Percentiles rank a stretch among this genome's conserved stretches.
These are phyloP conservation scores for Sardina pilchardus DNA, from an alignment of 2,113 vertebrate genomes.

Conservation along the genomic window DNA sequence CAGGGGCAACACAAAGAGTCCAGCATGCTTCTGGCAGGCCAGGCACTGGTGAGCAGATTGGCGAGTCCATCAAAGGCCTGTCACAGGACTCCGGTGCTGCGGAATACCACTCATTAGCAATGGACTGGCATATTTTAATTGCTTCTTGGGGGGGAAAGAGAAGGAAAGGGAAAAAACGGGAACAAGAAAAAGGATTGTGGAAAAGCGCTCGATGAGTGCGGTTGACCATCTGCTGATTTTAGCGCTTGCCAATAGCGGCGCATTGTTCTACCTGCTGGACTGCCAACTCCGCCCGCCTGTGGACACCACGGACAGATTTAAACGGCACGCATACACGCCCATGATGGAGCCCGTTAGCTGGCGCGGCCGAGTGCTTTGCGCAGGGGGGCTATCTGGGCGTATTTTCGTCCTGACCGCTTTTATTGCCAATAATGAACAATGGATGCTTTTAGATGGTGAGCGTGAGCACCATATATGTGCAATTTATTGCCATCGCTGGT, in stretches of 20 bases:
- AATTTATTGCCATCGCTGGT: not conserved
- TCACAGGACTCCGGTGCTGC: constrained; percentile 27
- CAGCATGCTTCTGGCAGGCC: constrained; percentile 9
- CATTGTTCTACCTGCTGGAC: constrained; percentile 18
- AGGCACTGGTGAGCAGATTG: constrained; percentile 24
- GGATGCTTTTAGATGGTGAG: not conserved
- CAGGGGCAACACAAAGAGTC: constrained; percentile 31
- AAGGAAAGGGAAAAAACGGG: constrained; percentile 29
- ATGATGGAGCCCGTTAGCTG: constrained; percentile 6
- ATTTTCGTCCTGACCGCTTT: not conserved
- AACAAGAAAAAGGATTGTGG: constrained; percentile 25
- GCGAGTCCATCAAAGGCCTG: constrained; percentile 26
- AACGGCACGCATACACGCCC: too few relatives aligned
- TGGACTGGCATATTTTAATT: constrained; percentile 52
- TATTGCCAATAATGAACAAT: constrained; percentile 9
- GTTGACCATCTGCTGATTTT: constrained; percentile 48
- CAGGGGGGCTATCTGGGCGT: not conserved
- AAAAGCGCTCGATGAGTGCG: constrained; percentile 31
- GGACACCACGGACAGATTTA: too few relatives aligned
- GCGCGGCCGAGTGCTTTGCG: too few relatives aligned
- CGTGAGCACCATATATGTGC: not conserved
- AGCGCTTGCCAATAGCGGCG: constrained; percentile 26
- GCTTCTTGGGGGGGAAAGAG: constrained; percentile 42
- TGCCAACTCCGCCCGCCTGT: constrained; percentile 4
- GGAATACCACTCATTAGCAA: constrained; percentile 42